Conservation (phyloP, 2,888 invertebrate species). For the Megamerina dolium region DNA sequence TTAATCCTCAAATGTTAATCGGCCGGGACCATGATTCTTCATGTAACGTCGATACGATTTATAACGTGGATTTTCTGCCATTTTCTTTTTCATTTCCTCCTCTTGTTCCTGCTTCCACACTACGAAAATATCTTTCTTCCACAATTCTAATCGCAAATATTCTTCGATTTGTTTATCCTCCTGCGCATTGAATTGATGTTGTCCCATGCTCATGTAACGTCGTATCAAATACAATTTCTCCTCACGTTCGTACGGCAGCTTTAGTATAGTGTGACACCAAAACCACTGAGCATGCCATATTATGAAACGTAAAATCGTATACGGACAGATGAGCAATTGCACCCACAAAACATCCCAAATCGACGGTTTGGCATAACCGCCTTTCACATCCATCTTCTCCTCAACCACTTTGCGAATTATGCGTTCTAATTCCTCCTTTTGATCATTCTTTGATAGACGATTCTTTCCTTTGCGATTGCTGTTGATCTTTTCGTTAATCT, state of each 20-base stretch:
- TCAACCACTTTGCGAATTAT: constrained; percentile 77
- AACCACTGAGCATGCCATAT: constrained; percentile 76
- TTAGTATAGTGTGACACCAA: constrained; percentile 69
- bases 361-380: constrained; percentile 83
- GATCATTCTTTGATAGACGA: constrained; percentile 56
- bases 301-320: constrained; percentile 63
- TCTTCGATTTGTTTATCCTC: constrained; percentile 70
- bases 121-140: constrained; percentile 74
- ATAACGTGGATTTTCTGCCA: constrained; percentile 81
- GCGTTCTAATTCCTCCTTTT: constrained; percentile 72
- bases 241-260: constrained; percentile 71
- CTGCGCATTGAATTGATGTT: constrained; percentile 65
- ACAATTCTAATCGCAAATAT: constrained; percentile 68
- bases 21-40: constrained; percentile 81
- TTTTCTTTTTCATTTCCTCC: constrained; percentile 74
- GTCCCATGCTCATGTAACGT: constrained; percentile 66
- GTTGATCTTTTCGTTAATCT: constrained; percentile 51
- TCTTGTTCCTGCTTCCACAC: constrained; percentile 78
- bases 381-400: constrained; percentile 90
- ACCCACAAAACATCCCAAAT: constrained; percentile 75
- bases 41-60: constrained; percentile 86
- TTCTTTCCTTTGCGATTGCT: constrained; percentile 51
- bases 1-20: constrained; percentile 86
- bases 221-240: constrained; percentile 82
- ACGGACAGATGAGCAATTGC: constrained; percentile 74